Percentiles rank a stretch among this genome's conserved stretches.
phyloP scores from a whole-genome alignment of 2,797 vertebrate species.

The Scleropages formosus region DNA sequence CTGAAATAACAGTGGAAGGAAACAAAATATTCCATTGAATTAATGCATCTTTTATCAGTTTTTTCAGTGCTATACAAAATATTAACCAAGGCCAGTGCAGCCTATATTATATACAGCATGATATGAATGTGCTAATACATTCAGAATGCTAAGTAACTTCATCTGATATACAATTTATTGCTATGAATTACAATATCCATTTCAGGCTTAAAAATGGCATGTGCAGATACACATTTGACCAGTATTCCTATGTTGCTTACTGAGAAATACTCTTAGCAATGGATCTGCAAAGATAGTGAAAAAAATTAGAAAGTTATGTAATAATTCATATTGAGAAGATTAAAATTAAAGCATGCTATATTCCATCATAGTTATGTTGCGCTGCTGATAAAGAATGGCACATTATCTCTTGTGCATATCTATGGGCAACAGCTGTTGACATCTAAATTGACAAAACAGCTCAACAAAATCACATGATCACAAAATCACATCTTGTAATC shows the following conservation, averaged over 20 bases:
- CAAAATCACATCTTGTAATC: conserved; percentile 21
- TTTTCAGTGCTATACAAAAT: not conserved
- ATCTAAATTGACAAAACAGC: conserved; percentile 13
- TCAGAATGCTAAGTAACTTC: not conserved
- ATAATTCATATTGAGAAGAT: not conserved
- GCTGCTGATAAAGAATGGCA: not conserved
- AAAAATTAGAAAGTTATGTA: conserved; percentile 19
- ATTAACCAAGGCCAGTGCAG: not conserved
- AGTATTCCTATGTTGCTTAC: not conserved
- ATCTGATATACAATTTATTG: not conserved
- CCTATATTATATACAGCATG: not conserved
- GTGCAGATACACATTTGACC: conserved; percentile 7
- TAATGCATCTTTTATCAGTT: too few relatives aligned
- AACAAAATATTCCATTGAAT: not conserved
- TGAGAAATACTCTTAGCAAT: not conserved
- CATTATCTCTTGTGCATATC: conserved; percentile 5
- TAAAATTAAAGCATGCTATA: conserved; percentile 9
- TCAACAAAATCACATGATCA: conserved; percentile 18
- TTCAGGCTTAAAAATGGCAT: conserved; percentile 5
- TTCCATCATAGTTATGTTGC: not conserved
- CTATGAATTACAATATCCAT: conserved; percentile 7
- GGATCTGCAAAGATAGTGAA: conserved; percentile 8
- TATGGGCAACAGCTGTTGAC: not conserved
- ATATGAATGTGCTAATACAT: not conserved
- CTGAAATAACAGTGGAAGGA: too few relatives aligned